Base-by-base conservation (phyloP, 1,140 invertebrate species). In the Drosophila albomicans region DNA sequence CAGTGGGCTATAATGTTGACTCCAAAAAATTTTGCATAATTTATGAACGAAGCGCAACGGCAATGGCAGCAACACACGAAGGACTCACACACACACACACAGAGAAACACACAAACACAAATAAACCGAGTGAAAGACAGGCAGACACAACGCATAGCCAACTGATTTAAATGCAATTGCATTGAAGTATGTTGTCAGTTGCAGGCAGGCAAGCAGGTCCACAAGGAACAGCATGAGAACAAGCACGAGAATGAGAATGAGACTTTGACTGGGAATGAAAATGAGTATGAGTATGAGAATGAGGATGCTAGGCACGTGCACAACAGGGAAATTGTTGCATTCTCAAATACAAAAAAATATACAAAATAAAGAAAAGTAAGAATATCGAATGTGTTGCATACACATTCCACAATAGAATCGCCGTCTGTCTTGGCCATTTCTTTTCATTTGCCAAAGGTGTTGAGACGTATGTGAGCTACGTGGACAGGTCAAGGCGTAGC, bases 21-120 rank as follows among this genome's bases (percentile, higher is more conserved):
- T 61, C 46, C 52, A 68, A 81, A 88, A 91, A 85, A 75, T 85
- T 88, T 79, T 91, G 88, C 88, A 91, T 91, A 91, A 91, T 91
- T 91, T 91, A 91, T 91, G 88, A 82, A 76, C 64, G 54, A 61
- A 76, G 61, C 61, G 67, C 62, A 75, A 67, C 56, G 77, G 67
- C 62, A 75, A 67, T 59, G 77, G 80, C 64, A 52, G 69, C 73
- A 78, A 61, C 78, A 82, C 73, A 84, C 76, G 76, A 84, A 81
- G 78, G 64, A 81, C 67, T 62, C 54, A 30, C 61, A 35, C 63
- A 35, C 63, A 35, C 63, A 16, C 10, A 66, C 81, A 68, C 69
- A 78, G 66, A 56, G 63, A 63, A 52, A 5, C n/a, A 11, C 13
- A 32, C n/a, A 65, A 8, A 35, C n/a, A 13, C 43, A 32, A 38